Evolutionary conservation across 2,113 vertebrate genomes (phyloP).

Genomic region (Macquaria australasica): DNA sequence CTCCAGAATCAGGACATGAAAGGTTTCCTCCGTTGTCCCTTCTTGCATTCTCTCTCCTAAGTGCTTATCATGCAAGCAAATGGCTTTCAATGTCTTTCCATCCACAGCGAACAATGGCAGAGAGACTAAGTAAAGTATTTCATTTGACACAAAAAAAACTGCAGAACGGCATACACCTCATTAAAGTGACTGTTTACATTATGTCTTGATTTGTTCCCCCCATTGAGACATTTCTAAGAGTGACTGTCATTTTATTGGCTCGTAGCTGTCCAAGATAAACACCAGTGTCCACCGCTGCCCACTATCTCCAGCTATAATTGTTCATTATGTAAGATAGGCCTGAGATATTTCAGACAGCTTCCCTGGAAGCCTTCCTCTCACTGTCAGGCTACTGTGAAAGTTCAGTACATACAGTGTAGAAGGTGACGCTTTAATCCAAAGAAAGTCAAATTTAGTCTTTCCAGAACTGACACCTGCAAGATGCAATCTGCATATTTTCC

Average conservation of each 20-base stretch:
- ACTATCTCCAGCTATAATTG: constrained; percentile 72
- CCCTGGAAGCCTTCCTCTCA: constrained; percentile 50
- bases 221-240: constrained; percentile 62
- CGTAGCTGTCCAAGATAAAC: constrained; percentile 77
- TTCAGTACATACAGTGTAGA: constrained; percentile 25
- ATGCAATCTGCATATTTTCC: constrained; percentile 66
- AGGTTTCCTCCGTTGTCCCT: constrained; percentile 54
- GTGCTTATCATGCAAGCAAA: constrained; percentile 52
- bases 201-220: constrained; percentile 62
- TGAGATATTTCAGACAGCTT: constrained; percentile 62
- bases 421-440: constrained; percentile 19
- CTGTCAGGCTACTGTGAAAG: constrained; percentile 45
- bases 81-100: constrained; percentile 45
- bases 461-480: constrained; percentile 20
- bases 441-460: constrained; percentile 48
- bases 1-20: constrained; percentile 72
- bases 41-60: constrained; percentile 47
- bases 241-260: constrained; percentile 69
- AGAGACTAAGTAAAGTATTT: constrained; percentile 21
- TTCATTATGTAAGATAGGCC: constrained; percentile 73
- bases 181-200: constrained; percentile 65
- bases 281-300: constrained; percentile 66
- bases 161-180: constrained; percentile 42
- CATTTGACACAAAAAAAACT: constrained; percentile 38
- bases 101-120: constrained; percentile 37